Conservation (phyloP, 2,888 invertebrate species). For the Temnothorax ravouxi region DNA sequence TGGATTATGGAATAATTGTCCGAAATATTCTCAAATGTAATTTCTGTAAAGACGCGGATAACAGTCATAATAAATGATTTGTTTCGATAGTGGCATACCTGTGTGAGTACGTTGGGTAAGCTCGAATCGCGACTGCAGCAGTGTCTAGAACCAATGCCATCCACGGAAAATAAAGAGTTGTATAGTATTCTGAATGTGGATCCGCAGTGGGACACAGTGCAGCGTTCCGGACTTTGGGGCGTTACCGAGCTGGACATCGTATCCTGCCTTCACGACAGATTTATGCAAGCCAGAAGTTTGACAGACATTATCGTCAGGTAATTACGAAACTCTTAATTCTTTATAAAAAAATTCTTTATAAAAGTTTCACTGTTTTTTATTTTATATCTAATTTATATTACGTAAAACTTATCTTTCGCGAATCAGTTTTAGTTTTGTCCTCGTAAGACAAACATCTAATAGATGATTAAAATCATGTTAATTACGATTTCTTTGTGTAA, state of each 20-base stretch:
- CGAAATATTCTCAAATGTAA: neutral
- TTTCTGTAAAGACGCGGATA: neutral
- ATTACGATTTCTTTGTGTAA: neutral
- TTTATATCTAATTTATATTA: conserved; percentile 27
- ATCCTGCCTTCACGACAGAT: conserved; percentile 92
- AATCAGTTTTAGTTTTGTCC: neutral
- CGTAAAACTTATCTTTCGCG: neutral
- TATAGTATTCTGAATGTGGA: conserved; percentile 94
- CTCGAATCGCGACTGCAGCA: conserved; percentile 89
- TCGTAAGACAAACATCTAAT: conserved; percentile 6
- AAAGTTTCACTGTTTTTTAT: neutral
- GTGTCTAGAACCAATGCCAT: conserved; percentile 90
- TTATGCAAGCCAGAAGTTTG: conserved; percentile 89
- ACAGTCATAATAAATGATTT: conserved; percentile 24
- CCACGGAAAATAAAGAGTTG: conserved; percentile 89
- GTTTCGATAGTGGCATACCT: conserved; percentile 91
- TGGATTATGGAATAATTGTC: neutral
- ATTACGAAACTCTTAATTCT: conserved; percentile 41
- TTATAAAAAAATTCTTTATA: too few relatives aligned
- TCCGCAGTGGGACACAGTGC: conserved; percentile 93
- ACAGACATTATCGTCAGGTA: conserved; percentile 94
- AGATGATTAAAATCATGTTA: neutral
- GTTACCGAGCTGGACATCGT: conserved; percentile 92
- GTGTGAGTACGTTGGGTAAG: conserved; percentile 89
- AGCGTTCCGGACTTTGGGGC: conserved; percentile 93